phyloP scores from a whole-genome alignment of 2,888 invertebrate species.

The Agriopis marginaria region DNA sequence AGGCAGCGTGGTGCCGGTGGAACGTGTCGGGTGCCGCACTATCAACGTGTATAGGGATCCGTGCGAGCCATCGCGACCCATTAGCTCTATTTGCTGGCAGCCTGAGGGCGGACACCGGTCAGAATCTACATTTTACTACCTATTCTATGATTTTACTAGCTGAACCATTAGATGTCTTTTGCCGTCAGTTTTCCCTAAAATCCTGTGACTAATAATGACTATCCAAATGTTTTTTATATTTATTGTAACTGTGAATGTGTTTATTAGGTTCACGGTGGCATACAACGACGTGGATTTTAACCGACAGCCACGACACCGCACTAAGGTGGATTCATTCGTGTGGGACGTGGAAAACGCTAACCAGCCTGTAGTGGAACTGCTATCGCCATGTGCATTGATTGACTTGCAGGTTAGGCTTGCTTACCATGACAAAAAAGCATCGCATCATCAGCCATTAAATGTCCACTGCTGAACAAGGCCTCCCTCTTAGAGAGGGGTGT shows the following conservation, averaged over 20 bases:
- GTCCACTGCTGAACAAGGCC: no score
- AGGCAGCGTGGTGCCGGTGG: constrained; percentile 87
- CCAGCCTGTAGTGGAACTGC: constrained; percentile 89
- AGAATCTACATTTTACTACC: not conserved
- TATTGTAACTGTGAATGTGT: not conserved
- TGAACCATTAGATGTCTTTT: no score
- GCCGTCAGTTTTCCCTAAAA: no score
- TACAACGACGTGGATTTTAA: constrained; percentile 93
- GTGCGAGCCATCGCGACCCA: constrained; percentile 87
- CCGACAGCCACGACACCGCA: constrained; percentile 67
- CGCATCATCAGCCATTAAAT: no score
- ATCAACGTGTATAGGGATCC: constrained; percentile 93
- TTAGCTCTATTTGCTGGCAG: constrained; percentile 94
- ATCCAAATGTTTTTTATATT: no score
- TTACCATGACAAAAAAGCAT: not conserved
- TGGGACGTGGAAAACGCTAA: constrained; percentile 97
- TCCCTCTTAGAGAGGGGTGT: no score
- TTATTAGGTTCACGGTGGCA: constrained; percentile 90
- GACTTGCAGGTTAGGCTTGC: constrained; percentile 90
- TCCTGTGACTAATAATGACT: no score
- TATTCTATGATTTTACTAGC: not conserved
- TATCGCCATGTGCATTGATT: constrained; percentile 89
- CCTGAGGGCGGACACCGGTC: constrained; percentile 90
- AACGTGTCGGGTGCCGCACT: constrained; percentile 89
- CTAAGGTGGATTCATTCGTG: constrained; percentile 82